Percentiles rank a stretch among this genome's conserved stretches.
phyloP scores from a whole-genome alignment of 2,888 invertebrate genomes.

The Agrenia bidenticulata region DNA sequence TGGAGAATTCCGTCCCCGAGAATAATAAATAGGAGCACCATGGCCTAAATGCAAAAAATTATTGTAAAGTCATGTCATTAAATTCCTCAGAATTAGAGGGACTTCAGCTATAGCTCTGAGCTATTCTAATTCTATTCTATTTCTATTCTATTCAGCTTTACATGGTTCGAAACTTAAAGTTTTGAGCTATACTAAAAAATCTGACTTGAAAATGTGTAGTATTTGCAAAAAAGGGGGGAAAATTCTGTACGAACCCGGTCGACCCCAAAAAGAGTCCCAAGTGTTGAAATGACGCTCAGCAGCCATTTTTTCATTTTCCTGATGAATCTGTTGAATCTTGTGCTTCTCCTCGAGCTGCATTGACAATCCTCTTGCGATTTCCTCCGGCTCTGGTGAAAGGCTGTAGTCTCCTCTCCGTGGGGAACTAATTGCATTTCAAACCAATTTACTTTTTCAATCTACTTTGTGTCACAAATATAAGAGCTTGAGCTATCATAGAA shows the following conservation, averaged over 20 bases:
- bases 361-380: constrained; percentile 33
- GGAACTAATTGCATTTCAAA: constrained; percentile 23
- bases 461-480: too few species aligned
- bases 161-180: too few species aligned
- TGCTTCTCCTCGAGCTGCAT: constrained; percentile 37
- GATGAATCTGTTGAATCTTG: constrained; percentile 27
- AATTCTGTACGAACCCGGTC: constrained; percentile 36
- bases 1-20: neutral
- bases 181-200: too few species aligned
- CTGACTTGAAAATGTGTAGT: too few species aligned
- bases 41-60: constrained; percentile 2
- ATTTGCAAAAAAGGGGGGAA: too few species aligned
- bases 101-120: neutral
- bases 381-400: constrained; percentile 26
- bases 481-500: too few species aligned
- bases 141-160: too few species aligned
- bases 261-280: constrained; percentile 43
- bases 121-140: neutral
- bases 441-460: neutral
- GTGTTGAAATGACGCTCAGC: constrained; percentile 39
- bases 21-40: constrained; percentile 26
- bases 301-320: constrained; percentile 34
- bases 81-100: too few species aligned
- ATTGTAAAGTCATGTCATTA: too few species aligned
- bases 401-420: constrained; percentile 31